Evolutionary conservation across 2,797 vertebrate genomes (phyloP), one percentile per base, ranked within the genome.

Genomic region (Synaphobranchus kaupii): DNA sequence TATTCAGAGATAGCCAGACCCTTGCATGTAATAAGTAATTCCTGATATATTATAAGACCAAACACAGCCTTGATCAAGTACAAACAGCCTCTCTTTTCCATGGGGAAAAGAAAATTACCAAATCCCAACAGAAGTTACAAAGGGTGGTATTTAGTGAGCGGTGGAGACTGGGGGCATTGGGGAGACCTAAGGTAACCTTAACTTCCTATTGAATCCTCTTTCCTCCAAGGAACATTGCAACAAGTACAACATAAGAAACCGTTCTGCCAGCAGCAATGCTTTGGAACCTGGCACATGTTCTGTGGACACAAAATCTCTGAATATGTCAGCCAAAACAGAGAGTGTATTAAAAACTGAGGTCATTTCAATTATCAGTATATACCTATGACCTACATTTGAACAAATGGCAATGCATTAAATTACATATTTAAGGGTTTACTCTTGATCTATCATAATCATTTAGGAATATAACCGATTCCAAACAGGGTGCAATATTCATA

Each of bases 181-280:
- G 39, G 0, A 90, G 88, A 66, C 34, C 82, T 88, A 63, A 91
- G 85, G 90, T 91, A 94, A 94, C 68, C n/a, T 88, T 89, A 91
- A 78, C 88, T 80, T 87, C 73, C 88, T 91, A 93, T 94, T 94
- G 94, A 92, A 93, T 92, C 68, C 88, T 83, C 91, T 93, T 93
- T 91, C 89, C 81, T 89, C 89, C 80, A 89, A 89, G 82, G 93
- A 93, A 90, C 50, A 90, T 91, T 93, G 91, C 85, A 90, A 90
- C 87, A 87, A 66, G 90, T 91, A 85, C 92, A 48, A 50, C 66
- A 87, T 17, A 86, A 44, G 1, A 85, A n/a, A 93, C 86, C 92
- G 92, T 92, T 89, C 85, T 86, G 90, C 85, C 83, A 90, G 85
- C 81, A 90, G 88, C 85, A 86, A 73, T 56, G 73, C 52, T 88